phyloP scores from a whole-genome alignment of 1,140 invertebrate genomes.

The Megalonaias nervosa region DNA sequence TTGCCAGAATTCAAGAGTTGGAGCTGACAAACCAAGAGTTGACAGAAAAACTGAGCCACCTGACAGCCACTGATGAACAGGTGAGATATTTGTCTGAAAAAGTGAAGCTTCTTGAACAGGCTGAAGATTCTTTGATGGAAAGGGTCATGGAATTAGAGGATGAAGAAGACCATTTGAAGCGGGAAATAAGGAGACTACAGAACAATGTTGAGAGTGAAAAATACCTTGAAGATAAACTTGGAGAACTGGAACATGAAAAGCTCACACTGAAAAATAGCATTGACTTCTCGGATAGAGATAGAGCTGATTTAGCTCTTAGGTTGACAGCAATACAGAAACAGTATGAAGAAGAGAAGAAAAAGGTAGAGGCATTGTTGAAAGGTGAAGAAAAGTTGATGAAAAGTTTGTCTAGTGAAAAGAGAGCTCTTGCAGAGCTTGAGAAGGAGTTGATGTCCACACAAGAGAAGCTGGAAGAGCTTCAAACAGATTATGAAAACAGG shows the following conservation, averaged over 20 bases:
- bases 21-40: slow-evolving; percentile 54
- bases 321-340: slow-evolving; percentile 18
- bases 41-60: slow-evolving; percentile 36
- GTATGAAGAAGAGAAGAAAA: slow-evolving; percentile 42
- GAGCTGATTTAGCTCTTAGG: slow-evolving; percentile 33
- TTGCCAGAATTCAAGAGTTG: slow-evolving; percentile 53
- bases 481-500: slow-evolving; percentile 42
- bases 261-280: slow-evolving; percentile 20
- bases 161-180: slow-evolving; percentile 49
- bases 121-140: slow-evolving; percentile 66
- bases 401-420: slow-evolving; percentile 36
- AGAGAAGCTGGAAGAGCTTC: slow-evolving; percentile 32
- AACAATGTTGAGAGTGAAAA: slow-evolving; percentile 33
- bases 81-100: slow-evolving; percentile 55
- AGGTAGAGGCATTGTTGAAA: slow-evolving; percentile 39
- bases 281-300: slow-evolving; percentile 23
- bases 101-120: slow-evolving; percentile 53
- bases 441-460: slow-evolving; percentile 32
- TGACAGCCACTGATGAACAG: slow-evolving; percentile 42
- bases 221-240: slow-evolving; percentile 34
- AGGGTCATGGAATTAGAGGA: slow-evolving; percentile 64
- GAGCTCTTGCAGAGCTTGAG: slow-evolving; percentile 36
- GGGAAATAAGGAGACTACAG: slow-evolving; percentile 38
- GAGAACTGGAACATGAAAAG: slow-evolving; percentile 39
- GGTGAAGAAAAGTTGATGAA: slow-evolving; percentile 42